Evolutionary conservation across 2,113 vertebrate species (phyloP), one percentile per base, ranked within the genome.

Genomic region (Stigmatopora argus): DNA sequence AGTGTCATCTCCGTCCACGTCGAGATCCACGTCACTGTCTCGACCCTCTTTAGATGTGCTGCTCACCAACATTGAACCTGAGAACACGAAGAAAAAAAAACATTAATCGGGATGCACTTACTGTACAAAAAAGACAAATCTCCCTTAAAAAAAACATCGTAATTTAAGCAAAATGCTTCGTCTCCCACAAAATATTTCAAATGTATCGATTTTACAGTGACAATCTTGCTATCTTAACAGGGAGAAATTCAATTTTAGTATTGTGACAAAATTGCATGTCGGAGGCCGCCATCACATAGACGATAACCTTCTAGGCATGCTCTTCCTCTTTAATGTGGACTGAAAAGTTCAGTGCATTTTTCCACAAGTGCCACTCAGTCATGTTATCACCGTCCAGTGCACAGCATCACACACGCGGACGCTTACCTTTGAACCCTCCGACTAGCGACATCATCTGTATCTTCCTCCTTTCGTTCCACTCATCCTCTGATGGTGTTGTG

Each of bases 301-400:
- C 4, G n/a, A n/a, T 15, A 89, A 92, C 92, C 93, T 81, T 69
- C 15, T 6, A 78, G 83, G 75, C 79, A 92, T 90, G 89, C 90
- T 90, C 91, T 90, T 74, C 60, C 86, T 90, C 93, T 91, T 91
- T 94, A 94, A 95, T 96, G 91, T 85, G 92, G 89, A 89, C 91
- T 95, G 94, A 97, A 96, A 97, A 95, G 96, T 96, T 96, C 96
- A 97, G 90, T 91, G 93, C 89, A 31, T 92, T 95, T 92, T 95
- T 91, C 93, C 92, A 92, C 93, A 92, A 92, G 91, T 93, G 94
- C 91, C 93, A 93, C 95, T 96, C 93, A 93, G 91, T 95, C 94
- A 94, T 92, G 81, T 61, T 62, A 85, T 88, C 38, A 59, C 34
- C 15, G 34, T n/a, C 8, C 31, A 41, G 38, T 59, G 35, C 57